A percentile compares a stretch with the other conserved stretches of the same genome.
phyloP scores from a whole-genome alignment of 2,888 invertebrate species.

The Lomographa bimaculata region DNA sequence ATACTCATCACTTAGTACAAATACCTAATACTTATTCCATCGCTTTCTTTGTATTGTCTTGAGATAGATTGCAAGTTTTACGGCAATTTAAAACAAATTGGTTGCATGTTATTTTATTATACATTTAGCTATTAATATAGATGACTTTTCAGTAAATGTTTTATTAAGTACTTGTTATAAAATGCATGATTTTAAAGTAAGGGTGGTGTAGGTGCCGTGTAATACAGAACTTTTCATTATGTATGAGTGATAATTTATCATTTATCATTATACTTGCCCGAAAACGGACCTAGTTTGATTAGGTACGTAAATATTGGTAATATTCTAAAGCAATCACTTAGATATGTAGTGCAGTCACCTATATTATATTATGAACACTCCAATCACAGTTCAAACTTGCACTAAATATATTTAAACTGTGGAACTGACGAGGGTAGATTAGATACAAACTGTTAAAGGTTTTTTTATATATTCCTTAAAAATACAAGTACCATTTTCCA shows the following conservation, averaged over 20 bases:
- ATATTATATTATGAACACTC: too few species aligned
- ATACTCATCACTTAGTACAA: too few species aligned
- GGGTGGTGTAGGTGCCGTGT: constrained; percentile 22
- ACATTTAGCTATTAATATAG: too few species aligned
- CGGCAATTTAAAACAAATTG: constrained; percentile 3
- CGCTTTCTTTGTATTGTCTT: constrained; percentile 6
- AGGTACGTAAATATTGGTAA: too few species aligned
- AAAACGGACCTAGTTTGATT: constrained; percentile 15
- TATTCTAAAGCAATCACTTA: too few species aligned
- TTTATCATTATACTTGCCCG: constrained; percentile 6
- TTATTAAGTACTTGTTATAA: too few species aligned
- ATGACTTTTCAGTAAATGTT: too few species aligned
- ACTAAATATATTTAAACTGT: too few species aligned
- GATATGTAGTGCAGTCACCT: too few species aligned
- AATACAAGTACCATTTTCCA: constrained; percentile 20
- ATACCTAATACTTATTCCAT: background rate
- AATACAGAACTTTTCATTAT: constrained; percentile 6
- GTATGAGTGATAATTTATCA: background rate
- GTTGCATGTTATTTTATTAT: constrained; percentile 12
- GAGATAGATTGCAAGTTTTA: constrained; percentile 2
- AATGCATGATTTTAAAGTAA: constrained; percentile 20
- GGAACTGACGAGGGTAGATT: constrained; percentile 1
- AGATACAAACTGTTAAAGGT: too few species aligned
- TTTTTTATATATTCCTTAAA: constrained; percentile 19
- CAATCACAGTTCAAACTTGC: too few species aligned